Base-by-base conservation (phyloP, 1,140 invertebrate genomes). In the Schmidtea mediterranea region DNA sequence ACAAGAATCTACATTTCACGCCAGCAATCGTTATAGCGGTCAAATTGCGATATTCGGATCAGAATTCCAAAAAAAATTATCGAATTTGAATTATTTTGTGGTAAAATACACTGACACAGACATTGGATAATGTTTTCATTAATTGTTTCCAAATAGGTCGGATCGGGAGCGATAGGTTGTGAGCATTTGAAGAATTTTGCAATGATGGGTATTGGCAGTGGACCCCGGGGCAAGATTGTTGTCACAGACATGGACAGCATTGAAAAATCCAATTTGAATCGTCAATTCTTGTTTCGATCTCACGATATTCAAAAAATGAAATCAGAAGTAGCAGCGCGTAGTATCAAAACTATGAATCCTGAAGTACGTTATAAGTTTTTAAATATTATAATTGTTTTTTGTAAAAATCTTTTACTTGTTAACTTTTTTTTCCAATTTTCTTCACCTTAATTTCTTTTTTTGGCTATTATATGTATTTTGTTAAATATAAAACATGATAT, bases 221-320 rank as follows among this genome's bases (percentile, higher is more conserved):
- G 65, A 16, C 23, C 51, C 66, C 72, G 73, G 48, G 67, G 67
- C 2, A 46, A 58, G 18, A 69, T 92, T 3, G 76, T 75, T 36
- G 77, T 98, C 12, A 98, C 92, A 23, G 92, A 98, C 59, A 97
- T 97, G 89, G 92, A 98, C 69, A 74, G 84, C 45, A 98, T 98
- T 57, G 90, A 97, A 67, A 89, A 90, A 62, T 92, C 84, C 10
- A 98, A 98, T 69, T 72, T 98, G 48, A 98, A 97, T 69, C 71
- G 92, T 49, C 92, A 98, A 68, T 98, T 98, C 67, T 71, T 98
- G 3, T 98, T 98, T 70, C 71, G 89, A 53, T 77, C 82, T 2
- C 73, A 76, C 50, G 86, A 98, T 70, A 84, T 97, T 13, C 82
- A 92, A 62, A 78, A 79, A 63, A 72, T 82, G 6, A 98, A 98